These are phyloP conservation scores for Tortrix viridana DNA, from an alignment of 2,888 invertebrate species.

Conservation along the genomic window DNA sequence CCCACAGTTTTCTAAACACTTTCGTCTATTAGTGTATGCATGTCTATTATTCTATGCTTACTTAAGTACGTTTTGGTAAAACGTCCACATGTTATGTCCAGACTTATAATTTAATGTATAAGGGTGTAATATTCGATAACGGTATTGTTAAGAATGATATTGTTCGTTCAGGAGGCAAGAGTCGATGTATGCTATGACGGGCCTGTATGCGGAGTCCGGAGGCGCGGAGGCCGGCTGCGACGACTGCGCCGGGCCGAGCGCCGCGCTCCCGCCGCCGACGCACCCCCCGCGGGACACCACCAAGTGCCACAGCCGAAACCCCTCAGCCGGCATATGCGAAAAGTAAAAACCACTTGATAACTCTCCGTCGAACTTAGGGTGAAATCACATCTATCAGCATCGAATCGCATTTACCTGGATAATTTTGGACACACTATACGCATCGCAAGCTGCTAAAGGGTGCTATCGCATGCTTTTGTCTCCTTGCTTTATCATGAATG, in stretches of 20 bases:
- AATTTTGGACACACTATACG: too few relatives aligned
- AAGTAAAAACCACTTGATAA: slow-evolving; percentile 66
- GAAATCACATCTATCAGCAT: too few relatives aligned
- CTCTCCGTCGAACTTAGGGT: too few relatives aligned
- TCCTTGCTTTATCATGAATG: too few relatives aligned
- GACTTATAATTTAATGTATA: background rate
- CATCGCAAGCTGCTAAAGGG: too few relatives aligned
- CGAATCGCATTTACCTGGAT: too few relatives aligned
- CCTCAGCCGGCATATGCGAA: slow-evolving; percentile 89
- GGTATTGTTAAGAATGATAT: slow-evolving; percentile 20
- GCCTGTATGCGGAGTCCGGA: slow-evolving; percentile 90
- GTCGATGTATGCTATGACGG: slow-evolving; percentile 95
- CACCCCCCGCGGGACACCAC: slow-evolving; percentile 63
- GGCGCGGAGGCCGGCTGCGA: slow-evolving; percentile 84
- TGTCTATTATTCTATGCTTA: slow-evolving; percentile 15
- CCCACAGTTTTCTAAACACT: slow-evolving; percentile 52
- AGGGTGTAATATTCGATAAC: background rate
- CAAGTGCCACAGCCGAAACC: slow-evolving; percentile 93
- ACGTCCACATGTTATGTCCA: background rate
- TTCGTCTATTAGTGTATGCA: slow-evolving; percentile 45
- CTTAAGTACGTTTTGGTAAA: slow-evolving; percentile 5
- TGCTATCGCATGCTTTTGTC: too few relatives aligned
- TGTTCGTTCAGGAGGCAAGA: slow-evolving; percentile 87
- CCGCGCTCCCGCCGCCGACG: slow-evolving; percentile 64
- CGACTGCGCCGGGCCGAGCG: slow-evolving; percentile 79